A percentile compares a stretch with the other conserved stretches of the same genome.
phyloP scores from a whole-genome alignment of 2,888 invertebrate genomes.

The Pseudolycoriella hygida region DNA sequence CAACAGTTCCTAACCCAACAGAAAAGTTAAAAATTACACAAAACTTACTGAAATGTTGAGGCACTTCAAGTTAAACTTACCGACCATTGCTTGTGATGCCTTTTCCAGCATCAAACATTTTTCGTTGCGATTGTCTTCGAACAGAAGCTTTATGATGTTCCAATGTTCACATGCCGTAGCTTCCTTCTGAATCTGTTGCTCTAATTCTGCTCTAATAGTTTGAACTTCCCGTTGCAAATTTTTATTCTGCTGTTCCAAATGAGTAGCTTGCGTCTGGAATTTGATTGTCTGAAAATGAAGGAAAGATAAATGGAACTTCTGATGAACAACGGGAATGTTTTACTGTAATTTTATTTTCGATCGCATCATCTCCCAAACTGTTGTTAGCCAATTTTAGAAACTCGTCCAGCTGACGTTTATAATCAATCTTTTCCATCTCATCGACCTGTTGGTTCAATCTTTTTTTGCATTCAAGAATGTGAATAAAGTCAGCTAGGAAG shows the following conservation, averaged over 20 bases:
- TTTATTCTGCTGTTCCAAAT: conserved; percentile 20
- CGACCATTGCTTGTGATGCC: conserved; percentile 10
- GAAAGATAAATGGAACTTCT: background rate
- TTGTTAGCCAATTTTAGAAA: no score
- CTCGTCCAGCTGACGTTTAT: background rate
- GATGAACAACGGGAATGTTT: background rate
- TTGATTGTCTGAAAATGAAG: conserved; percentile 18
- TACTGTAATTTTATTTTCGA: conserved; percentile 17
- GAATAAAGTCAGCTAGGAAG: conserved; percentile 14
- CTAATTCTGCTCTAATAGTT: conserved; percentile 19
- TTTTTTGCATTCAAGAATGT: background rate
- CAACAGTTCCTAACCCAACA: background rate
- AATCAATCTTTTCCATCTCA: background rate
- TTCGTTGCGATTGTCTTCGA: conserved; percentile 9
- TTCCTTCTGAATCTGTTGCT: conserved; percentile 17
- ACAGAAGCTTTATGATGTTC: conserved; percentile 24
- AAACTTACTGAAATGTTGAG: no score
- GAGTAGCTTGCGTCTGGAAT: conserved; percentile 21
- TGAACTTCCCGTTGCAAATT: conserved; percentile 15
- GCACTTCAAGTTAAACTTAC: no score
- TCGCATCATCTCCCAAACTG: conserved; percentile 7
- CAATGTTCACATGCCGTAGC: conserved; percentile 25
- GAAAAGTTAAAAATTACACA: background rate
- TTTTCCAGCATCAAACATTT: conserved; percentile 2
- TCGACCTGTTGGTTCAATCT: background rate